A percentile compares a stretch with the other conserved stretches of the same genome.
Conservation (phyloP, 2,797 vertebrate species). For the Hirundo rustica region DNA sequence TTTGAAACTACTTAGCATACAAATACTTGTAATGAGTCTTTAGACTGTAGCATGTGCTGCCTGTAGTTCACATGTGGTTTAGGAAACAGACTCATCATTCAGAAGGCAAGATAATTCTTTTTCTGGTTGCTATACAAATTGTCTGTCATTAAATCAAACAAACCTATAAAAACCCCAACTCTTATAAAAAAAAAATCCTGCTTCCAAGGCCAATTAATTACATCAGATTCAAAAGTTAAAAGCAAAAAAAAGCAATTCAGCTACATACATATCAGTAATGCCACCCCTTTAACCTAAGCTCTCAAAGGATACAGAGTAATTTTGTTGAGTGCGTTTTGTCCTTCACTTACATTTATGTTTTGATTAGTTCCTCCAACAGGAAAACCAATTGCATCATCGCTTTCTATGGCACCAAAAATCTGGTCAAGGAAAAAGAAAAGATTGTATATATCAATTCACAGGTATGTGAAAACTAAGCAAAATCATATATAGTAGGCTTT, state of each 20-base stretch:
- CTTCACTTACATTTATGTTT: conserved; percentile 83
- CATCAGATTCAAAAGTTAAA: background rate
- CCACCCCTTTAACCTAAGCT: background rate
- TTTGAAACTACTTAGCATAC: conserved; percentile 47
- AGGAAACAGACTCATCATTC: conserved; percentile 23
- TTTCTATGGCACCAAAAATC: conserved; percentile 93
- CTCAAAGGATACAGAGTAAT: background rate
- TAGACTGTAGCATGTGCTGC: background rate
- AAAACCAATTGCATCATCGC: conserved; percentile 88
- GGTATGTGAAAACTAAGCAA: background rate
- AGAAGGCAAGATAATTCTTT: conserved; percentile 38
- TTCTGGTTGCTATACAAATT: conserved; percentile 55
- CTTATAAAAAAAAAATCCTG: background rate
- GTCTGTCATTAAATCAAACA: conserved; percentile 40
- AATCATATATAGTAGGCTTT: background rate
- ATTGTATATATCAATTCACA: background rate
- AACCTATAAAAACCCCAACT: background rate
- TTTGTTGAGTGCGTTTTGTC: background rate
- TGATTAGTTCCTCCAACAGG: conserved; percentile 82
- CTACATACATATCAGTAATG: background rate
- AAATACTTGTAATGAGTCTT: conserved; percentile 42
- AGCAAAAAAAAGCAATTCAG: background rate
- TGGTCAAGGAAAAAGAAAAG: conserved; percentile 39
- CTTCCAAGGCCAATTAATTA: background rate
- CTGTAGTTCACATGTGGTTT: conserved; percentile 36